Base-by-base conservation (phyloP, 2,888 invertebrate genomes). In the Eulithis testata region DNA sequence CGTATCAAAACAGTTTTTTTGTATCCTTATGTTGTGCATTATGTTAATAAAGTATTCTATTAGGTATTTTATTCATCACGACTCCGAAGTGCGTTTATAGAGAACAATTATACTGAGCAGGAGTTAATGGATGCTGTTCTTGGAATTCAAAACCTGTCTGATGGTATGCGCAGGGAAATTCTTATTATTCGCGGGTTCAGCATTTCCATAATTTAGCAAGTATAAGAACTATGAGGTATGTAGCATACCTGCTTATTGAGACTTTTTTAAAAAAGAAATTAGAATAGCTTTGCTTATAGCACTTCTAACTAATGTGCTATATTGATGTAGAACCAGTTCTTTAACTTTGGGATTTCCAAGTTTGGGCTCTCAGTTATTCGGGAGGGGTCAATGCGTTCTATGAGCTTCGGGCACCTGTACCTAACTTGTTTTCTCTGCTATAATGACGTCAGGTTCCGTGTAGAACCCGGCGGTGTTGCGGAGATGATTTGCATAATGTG, bases 361-460 rank as follows among this genome's bases (percentile, higher is more conserved):
- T 60, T 63, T 58, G 54, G 64, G 47, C 52, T 73, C 66, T 59
- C 64, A 69, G 61, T 67, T 68, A 71, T 83, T 84, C 74, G 77
- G 81, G 77, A 80, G 79, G 77, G 82, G 82, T 84, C 85, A 82
- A 80, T 77, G 78, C 74, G 76, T 74, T 76, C 79, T 73, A 79
- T 75, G 69, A 62, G 54, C 58, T 49, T 49, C 58, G 58, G 76
- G 79, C 90, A 90, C 90, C 88, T 91, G 90, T 87, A 21, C 21
- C 21, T 21, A 85, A 86, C 89, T 86, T 78, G 89, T 87, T 87
- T 80, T 84, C 81, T 85, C 77, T 80, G 84, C 81, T 85, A 87
- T 84, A 76, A 73, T 91, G 90, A 91, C 91, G 91, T 91, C 90
- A 91, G 75, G 74, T 76, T 79, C 79, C 76, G 72, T 78, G 81